Percentiles rank a stretch among this genome's conserved stretches.
phyloP scores from a whole-genome alignment of 2,888 invertebrate species.

The Calameuta idolon region DNA sequence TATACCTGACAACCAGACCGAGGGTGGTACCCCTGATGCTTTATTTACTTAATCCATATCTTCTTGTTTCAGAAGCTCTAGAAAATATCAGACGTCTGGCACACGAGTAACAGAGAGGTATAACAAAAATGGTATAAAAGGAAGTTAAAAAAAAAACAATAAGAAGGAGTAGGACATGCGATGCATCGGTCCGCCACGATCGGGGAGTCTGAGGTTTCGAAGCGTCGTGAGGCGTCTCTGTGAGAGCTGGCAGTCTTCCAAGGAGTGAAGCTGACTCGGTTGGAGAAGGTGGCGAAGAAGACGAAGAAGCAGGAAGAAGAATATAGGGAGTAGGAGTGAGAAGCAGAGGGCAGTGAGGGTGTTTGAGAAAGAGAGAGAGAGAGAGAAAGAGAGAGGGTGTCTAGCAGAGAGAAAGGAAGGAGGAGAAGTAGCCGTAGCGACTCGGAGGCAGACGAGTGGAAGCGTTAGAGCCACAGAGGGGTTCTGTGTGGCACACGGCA shows the following conservation, averaged over 20 bases:
- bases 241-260: slow-evolving; percentile 3
- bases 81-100: background rate
- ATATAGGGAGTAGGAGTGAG: background rate
- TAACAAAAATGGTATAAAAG: too few relatives aligned
- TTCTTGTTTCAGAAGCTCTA: too few relatives aligned
- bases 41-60: too few relatives aligned
- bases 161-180: background rate
- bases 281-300: too few relatives aligned
- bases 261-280: slow-evolving; percentile 5
- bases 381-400: slow-evolving; percentile 9
- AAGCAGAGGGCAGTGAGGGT: slow-evolving; percentile 8
- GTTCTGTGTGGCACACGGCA: slow-evolving; percentile 41
- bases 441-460: slow-evolving; percentile 28
- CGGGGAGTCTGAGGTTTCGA: slow-evolving; percentile 3
- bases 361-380: background rate
- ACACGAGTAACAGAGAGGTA: too few relatives aligned
- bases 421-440: slow-evolving; percentile 27
- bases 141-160: background rate
- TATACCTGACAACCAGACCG: too few relatives aligned
- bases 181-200: slow-evolving; percentile 7
- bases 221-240: background rate
- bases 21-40: too few relatives aligned
- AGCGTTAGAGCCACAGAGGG: slow-evolving; percentile 44
- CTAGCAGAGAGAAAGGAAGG: slow-evolving; percentile 8
- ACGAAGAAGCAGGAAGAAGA: too few relatives aligned